A percentile compares a stretch with the other conserved stretches of the same genome.
Evolutionary conservation across 2,797 vertebrate genomes (phyloP).

Genomic region (Buceros bicornis): DNA sequence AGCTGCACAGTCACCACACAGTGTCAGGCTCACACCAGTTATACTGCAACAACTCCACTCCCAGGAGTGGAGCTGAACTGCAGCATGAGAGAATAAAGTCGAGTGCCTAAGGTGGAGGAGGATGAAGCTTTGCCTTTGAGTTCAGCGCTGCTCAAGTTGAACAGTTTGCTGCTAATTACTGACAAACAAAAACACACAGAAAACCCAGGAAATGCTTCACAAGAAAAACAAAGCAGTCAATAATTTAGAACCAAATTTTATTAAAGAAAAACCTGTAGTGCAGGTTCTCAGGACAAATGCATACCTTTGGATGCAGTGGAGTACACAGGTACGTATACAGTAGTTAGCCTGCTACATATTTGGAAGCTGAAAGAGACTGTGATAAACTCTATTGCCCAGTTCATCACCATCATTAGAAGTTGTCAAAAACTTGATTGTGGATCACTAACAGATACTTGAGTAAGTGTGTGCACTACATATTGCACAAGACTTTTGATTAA

Average conservation of each 20-base stretch:
- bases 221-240: background rate
- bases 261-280: slow-evolving; percentile 76
- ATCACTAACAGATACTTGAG: slow-evolving; percentile 80
- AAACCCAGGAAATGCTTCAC: background rate
- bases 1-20: background rate
- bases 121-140: background rate
- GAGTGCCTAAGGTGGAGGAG: background rate
- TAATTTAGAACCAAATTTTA: slow-evolving; percentile 73
- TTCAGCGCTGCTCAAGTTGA: background rate
- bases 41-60: background rate
- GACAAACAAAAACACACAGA: background rate
- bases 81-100: background rate
- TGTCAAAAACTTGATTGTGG: slow-evolving; percentile 53
- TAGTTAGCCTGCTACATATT: slow-evolving; percentile 73
- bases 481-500: slow-evolving; percentile 79
- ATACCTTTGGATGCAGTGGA: slow-evolving; percentile 79
- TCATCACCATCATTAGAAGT: slow-evolving; percentile 72
- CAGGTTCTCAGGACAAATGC: slow-evolving; percentile 76
- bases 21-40: slow-evolving; percentile 41
- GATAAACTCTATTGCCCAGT: slow-evolving; percentile 77
- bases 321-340: slow-evolving; percentile 78
- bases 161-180: background rate
- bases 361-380: slow-evolving; percentile 68
- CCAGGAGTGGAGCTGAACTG: background rate
- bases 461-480: slow-evolving; percentile 83